Evolutionary conservation across 2,888 invertebrate genomes (phyloP), one percentile per base, ranked within the genome.

Genomic region (Thecophora atra): DNA sequence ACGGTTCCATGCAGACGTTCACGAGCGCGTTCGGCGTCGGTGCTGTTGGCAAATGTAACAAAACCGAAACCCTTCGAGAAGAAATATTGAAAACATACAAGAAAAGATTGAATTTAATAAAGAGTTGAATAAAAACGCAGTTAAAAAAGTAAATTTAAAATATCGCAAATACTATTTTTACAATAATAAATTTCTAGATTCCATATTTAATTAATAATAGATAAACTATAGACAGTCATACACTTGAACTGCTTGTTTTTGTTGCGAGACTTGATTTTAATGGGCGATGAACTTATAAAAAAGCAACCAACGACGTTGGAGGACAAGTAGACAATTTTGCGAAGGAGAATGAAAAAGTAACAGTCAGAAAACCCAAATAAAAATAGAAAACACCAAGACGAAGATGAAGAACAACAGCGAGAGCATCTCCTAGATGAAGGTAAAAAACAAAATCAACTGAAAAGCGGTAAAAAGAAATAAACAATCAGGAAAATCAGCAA

Each of bases 11-110:
- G 98, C 92, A 99, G 96, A 93, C 98, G 97, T 93, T 98, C 98
- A 93, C 99, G 97, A 94, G 99, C 99, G 93, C 96, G 95, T 93
- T 99, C 99, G 91, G 99, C 99, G 92, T 99, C 99, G 92, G 94
- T 95, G 93, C 97, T 97, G 94, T 96, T 97, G 94, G 98, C 98
- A 96, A 99, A 99, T 93, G 99, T 99, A 94, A 99, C 99, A 96
- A 99, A 99, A 94, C 99, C 99, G 94, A 99, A 99, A 93, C 99
- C 99, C 99, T 99, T 96, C 72, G 72, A 74, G 15, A 47, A 47
- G 47, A 17, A 47, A 64, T 17, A 17, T 30, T 21, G n/a, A 56
- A 54, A 15, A 56, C n/a, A 24, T 56, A 26, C 15, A 56, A 56
- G 26, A 54, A n/a, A 56, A 56, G 26, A 19, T 56, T 56, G 21